These are phyloP conservation scores for Aphodius sticticus DNA, from an alignment of 2,888 invertebrate species.

Conservation along the genomic window DNA sequence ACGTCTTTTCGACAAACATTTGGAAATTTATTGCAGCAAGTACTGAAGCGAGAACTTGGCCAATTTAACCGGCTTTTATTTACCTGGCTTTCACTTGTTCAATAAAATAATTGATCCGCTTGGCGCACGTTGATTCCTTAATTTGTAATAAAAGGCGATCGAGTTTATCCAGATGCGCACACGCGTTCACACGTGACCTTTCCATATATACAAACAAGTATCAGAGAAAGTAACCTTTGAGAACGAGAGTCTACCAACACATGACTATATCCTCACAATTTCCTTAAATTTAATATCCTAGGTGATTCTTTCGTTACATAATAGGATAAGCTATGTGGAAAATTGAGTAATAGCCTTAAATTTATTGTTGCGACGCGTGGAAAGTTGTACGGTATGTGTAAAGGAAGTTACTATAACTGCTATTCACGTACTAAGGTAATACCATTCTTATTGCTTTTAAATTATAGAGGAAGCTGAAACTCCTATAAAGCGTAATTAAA, in stretches of 20 bases:
- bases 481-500: not conserved
- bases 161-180: slow-evolving; percentile 5
- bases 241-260: not conserved
- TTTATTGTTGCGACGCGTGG: not conserved
- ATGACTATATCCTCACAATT: not conserved
- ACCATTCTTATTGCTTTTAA: not conserved
- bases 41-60: slow-evolving; percentile 29
- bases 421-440: not conserved
- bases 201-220: slow-evolving; percentile 7
- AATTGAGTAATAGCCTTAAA: not conserved
- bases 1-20: slow-evolving; percentile 14
- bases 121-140: not conserved
- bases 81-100: slow-evolving; percentile 23
- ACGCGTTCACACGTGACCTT: slow-evolving; percentile 13
- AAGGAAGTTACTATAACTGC: not conserved
- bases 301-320: not conserved
- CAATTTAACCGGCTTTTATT: slow-evolving; percentile 27
- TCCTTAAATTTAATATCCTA: not conserved
- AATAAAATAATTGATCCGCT: slow-evolving; percentile 13
- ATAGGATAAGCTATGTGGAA: not conserved
- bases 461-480: not conserved
- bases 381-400: not conserved
- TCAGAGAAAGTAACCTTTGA: slow-evolving; percentile 15
- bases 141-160: slow-evolving; percentile 13
- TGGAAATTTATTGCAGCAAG: slow-evolving; percentile 30